Evolutionary conservation across 2,888 invertebrate species (phyloP), one percentile per base, ranked within the genome.

Genomic region (Unio pictorum): DNA sequence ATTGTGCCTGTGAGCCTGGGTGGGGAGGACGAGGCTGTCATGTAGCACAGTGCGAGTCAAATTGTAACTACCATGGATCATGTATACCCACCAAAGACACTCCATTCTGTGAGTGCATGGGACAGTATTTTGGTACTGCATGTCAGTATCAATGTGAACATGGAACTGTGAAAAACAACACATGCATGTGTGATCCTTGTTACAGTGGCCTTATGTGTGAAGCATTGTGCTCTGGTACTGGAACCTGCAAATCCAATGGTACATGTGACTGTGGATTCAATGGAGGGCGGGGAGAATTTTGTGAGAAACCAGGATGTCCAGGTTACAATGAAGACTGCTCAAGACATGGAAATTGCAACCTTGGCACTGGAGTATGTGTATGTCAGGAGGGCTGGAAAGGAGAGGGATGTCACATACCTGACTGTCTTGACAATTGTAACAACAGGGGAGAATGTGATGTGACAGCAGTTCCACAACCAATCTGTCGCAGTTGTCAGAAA

Each of bases 191-290:
- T 71, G 74, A 81, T 8, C 59, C 74, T 2, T 85, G 85, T 69
- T 85, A 83, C 74, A 76, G 65, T 71, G 84, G 84, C 2, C 57
- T 67, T 11, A 71, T 70, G 30, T 85, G 85, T 72, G 79, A 81
- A 23, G 26, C 57, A 3, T 70, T 75, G 7, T 85, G 85, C 64
- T 78, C 77, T 55, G 72, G 74, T 18, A 74, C 72, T 4, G 83
- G 84, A 7, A 68, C 68, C 28, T 82, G 82, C 64, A 71, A 72
- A 15, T 3, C 64, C 17, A 73, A 78, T 26, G 75, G 71, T 26
- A 73, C 68, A 5, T 85, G 85, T 72, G 76, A 82, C 61, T 85
- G 85, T 73, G 84, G 84, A 3, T 83, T 80, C 66, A 66, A 71
- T 67, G 81, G 81, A 17, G 76, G 70, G 55, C 66, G 84, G 18